These are phyloP conservation scores for Conus canariensis DNA, from an alignment of 2,888 invertebrate species.

Conservation along the genomic window DNA sequence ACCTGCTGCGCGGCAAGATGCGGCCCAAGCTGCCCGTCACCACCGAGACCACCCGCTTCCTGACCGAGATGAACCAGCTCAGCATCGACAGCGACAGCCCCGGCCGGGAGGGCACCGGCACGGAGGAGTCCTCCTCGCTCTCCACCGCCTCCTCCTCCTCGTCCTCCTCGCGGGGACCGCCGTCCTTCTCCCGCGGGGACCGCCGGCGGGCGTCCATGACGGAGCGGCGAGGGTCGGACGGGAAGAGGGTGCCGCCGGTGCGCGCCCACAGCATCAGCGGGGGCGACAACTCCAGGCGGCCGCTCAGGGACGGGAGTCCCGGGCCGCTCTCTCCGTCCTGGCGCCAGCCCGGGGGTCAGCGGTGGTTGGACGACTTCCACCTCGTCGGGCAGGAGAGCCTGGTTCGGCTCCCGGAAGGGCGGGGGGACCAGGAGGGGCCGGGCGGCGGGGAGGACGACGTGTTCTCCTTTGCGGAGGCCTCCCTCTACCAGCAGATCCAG, in stretches of 20 bases:
- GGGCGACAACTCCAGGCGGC: conserved; percentile 19
- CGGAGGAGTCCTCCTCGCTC: conserved; percentile 58
- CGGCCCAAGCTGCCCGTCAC: conserved; percentile 72
- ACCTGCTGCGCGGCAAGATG: conserved; percentile 62
- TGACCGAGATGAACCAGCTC: conserved; percentile 72
- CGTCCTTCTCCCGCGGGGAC: conserved; percentile 48
- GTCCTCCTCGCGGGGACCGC: conserved; percentile 36
- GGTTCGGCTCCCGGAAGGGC: neutral
- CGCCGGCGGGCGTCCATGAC: conserved; percentile 52
- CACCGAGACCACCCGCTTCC: conserved; percentile 71
- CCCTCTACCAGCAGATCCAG: conserved; percentile 32
- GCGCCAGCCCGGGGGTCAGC: conserved; percentile 33
- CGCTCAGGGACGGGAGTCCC: conserved; percentile 16
- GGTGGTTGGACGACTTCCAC: conserved; percentile 35
- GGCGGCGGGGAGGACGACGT: neutral
- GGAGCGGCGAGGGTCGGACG: conserved; percentile 49
- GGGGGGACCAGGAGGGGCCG: neutral
- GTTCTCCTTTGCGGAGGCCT: conserved; percentile 16
- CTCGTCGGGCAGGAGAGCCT: neutral
- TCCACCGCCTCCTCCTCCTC: conserved; percentile 28
- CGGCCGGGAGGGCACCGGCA: conserved; percentile 50
- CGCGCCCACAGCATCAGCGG: conserved; percentile 16
- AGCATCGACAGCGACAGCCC: conserved; percentile 61
- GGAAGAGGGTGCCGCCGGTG: conserved; percentile 1
- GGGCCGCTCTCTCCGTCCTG: conserved; percentile 29